Evolutionary conservation across 2,113 vertebrate species (phyloP).

Genomic region (Saccopteryx bilineata): DNA sequence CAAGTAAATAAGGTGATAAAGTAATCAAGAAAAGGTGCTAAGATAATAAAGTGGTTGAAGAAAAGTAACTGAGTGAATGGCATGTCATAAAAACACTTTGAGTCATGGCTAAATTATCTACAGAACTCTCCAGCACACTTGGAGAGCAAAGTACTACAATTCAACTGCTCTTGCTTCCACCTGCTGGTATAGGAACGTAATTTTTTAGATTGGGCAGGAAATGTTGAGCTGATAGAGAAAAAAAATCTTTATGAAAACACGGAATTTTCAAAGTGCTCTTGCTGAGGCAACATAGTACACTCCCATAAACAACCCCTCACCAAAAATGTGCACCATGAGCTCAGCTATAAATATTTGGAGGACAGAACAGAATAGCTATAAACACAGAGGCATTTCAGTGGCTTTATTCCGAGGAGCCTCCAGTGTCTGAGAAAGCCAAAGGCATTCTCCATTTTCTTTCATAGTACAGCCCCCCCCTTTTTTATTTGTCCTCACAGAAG

Average conservation of each 20-base stretch:
- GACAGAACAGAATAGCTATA: background rate
- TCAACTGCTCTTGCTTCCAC: conserved; percentile 77
- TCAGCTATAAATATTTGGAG: conserved; percentile 23
- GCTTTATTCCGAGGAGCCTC: conserved; percentile 23
- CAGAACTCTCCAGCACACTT: background rate
- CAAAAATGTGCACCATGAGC: background rate
- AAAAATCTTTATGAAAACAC: background rate
- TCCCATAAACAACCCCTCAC: background rate
- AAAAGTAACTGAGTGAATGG: background rate
- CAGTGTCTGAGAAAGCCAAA: background rate
- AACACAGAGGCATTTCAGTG: background rate
- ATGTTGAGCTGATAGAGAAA: conserved; percentile 7
- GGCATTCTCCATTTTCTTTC: background rate
- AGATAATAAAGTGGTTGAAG: background rate
- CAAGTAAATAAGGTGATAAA: conserved; percentile 5
- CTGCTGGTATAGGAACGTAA: conserved; percentile 76
- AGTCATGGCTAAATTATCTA: background rate
- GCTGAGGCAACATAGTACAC: background rate
- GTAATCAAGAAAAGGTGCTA: background rate
- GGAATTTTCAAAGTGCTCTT: conserved; percentile 40
- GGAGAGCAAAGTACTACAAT: background rate
- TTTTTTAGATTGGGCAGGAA: conserved; percentile 50
- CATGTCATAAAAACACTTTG: background rate
- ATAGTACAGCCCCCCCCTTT: background rate
- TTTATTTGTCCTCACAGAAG: background rate